Base-by-base conservation (phyloP, 2,113 vertebrate genomes). In the Erythrocercus mccallii region DNA sequence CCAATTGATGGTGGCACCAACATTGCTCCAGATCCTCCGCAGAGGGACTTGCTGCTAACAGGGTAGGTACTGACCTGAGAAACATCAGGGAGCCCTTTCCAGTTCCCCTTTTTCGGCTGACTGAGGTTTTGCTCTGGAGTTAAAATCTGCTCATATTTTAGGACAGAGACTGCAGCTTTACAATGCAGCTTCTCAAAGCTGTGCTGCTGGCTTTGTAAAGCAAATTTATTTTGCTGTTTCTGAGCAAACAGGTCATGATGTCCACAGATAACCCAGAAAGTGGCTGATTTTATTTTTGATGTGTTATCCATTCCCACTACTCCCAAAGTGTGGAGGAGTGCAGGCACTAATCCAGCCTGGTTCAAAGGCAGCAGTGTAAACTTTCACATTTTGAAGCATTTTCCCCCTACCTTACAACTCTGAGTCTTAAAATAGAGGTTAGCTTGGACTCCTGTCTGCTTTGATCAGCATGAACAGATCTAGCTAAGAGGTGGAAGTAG, bases 11-110 rank as follows among this genome's bases (percentile, higher is more conserved):
- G 99, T 81, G 99, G 99, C 53, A 98, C 98, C 94, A 99, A 98
- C 94, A 95, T 99, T 56, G 98, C 98, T 92, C 98, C 98, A 22
- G 98, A 99, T 86, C 98, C 99, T 61, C 98, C 99, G 0, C 99
- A 99, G 97, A 98, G 99, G 96, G 99, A 99, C 97, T 96, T 99
- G 96, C 98, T 99, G 74, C 99, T 99, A 35, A 99, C 99, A 4
- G 99, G 99, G 99, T 99, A 93, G 81, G 99, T 97, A 31, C 45
- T 48, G 57, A 11, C 45, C 35, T 58, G 35, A 18, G 69, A 66
- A 18, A 15, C 25, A 12, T 11, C 22, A 11, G 44, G 25, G 57
- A 28, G 13, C 27, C 25, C 30, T 62, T 69, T 62, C 66, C 81
- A 50, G 6, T 40, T 82, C 33, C 33, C 62, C 37, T 23, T 90